Conservation (phyloP, 2,113 vertebrate species). For the Hoplias malabaricus region DNA sequence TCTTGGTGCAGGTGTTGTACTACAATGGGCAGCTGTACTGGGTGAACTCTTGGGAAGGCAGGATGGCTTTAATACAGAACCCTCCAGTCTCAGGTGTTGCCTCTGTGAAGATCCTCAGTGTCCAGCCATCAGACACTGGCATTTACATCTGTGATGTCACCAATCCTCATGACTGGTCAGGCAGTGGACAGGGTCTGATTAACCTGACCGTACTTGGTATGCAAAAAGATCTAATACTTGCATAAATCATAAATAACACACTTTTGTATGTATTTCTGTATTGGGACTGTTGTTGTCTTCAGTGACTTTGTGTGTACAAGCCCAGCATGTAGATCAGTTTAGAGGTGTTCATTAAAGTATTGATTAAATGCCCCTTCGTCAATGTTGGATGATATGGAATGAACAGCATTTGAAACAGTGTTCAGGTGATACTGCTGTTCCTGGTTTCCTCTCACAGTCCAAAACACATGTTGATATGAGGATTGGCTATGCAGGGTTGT, state of each 20-base stretch:
- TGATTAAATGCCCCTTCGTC: not conserved
- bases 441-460: too few relatives aligned
- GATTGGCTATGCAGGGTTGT: too few relatives aligned
- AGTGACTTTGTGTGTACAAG: not conserved
- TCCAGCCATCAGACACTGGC: constrained; percentile 65
- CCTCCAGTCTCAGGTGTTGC: constrained; percentile 68
- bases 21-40: constrained; percentile 67
- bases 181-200: constrained; percentile 65
- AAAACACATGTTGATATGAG: too few relatives aligned
- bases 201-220: constrained; percentile 69
- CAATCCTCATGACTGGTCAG: constrained; percentile 72
- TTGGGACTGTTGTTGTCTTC: too few relatives aligned
- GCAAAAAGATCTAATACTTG: not conserved
- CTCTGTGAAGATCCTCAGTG: constrained; percentile 60
- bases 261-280: too few relatives aligned
- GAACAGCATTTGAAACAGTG: too few relatives aligned
- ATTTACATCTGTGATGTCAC: constrained; percentile 74
- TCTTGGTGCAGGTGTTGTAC: constrained; percentile 66
- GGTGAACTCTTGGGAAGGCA: constrained; percentile 58
- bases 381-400: too few relatives aligned
- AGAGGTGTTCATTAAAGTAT: not conserved
- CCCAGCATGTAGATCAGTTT: not conserved
- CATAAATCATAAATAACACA: not conserved
- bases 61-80: constrained; percentile 63
- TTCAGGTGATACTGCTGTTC: too few relatives aligned